Base-by-base conservation (phyloP, 2,888 invertebrate species). In the Odontomyia ornata region DNA sequence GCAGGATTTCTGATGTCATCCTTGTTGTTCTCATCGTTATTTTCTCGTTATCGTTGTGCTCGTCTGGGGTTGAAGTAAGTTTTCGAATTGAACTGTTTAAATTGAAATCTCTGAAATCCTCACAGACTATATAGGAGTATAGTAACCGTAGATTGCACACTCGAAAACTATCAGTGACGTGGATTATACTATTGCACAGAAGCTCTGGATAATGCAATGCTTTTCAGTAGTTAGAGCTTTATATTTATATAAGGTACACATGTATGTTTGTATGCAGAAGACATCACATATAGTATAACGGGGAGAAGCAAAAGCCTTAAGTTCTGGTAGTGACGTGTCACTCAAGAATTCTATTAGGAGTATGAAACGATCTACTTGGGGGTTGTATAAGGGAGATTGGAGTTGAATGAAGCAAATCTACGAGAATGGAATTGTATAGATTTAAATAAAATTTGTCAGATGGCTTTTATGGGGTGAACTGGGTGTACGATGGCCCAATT, bases 311-410 rank as follows among this genome's bases (percentile, higher is more conserved):
- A n/a, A 52, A 52, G 52, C 15, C 5, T 4, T 18, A 52, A 18
- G 3, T 52, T 13, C 52, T 52, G 52, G 52, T 52, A n/a, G 52
- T 52, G 52, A n/a, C 52, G 52, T 52, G 52, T 52, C 43, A 43
- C 43, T 43, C 7, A 43, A 43, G 13, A 13, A 43, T 43, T 52
- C 52, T 15, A 52, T 52, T 52, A 52, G 52, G 52, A 18, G 3
- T 4, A 18, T 52, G 52, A 52, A 15, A 18, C 18, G 52, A 52
- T 52, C 7, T 18, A 52, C 15, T 4, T 52, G 52, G 4, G 15
- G 15, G 4, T 52, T 52, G 52, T 52, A 52, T 52, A 52, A 5
- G 36, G 52, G 15, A 52, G 52, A 52, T 15, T 52, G 52, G 52
- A 18, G 36, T 36, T 36, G 36, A 36, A 36, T 36, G 36, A 9